Evolutionary conservation across 2,113 vertebrate genomes (phyloP).

Genomic region (Hyaena hyaena): DNA sequence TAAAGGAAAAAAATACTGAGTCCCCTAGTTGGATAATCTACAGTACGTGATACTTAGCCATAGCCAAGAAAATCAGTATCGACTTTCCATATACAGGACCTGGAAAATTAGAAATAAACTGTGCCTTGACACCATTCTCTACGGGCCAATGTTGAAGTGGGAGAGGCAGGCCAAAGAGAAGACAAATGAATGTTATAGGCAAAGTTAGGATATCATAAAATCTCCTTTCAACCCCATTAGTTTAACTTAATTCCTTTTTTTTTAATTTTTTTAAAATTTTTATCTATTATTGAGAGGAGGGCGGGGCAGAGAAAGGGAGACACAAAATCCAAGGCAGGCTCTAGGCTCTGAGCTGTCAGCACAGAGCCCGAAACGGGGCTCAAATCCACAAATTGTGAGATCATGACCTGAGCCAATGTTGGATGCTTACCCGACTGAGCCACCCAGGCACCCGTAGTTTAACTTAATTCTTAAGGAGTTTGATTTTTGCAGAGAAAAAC

Average conservation of each 20-base stretch:
- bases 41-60: background rate
- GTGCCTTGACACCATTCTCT: constrained; percentile 20
- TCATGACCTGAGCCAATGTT: no score
- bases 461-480: background rate
- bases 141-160: background rate
- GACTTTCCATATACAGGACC: constrained; percentile 53
- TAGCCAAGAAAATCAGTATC: constrained; percentile 54
- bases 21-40: constrained; percentile 52
- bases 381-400: no score
- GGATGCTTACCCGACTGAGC: no score
- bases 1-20: constrained; percentile 47
- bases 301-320: no score
- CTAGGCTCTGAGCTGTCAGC: no score
- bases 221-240: background rate
- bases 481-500: background rate
- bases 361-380: no score
- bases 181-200: constrained; percentile 12
- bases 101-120: constrained; percentile 61
- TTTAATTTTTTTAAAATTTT: no score
- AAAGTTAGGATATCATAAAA: background rate
- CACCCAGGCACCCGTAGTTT: background rate
- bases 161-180: constrained; percentile 25
- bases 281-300: no score
- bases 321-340: no score
- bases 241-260: background rate